Evolutionary conservation across 2,113 vertebrate species (phyloP).

Genomic region (Apodemus speciosus): DNA sequence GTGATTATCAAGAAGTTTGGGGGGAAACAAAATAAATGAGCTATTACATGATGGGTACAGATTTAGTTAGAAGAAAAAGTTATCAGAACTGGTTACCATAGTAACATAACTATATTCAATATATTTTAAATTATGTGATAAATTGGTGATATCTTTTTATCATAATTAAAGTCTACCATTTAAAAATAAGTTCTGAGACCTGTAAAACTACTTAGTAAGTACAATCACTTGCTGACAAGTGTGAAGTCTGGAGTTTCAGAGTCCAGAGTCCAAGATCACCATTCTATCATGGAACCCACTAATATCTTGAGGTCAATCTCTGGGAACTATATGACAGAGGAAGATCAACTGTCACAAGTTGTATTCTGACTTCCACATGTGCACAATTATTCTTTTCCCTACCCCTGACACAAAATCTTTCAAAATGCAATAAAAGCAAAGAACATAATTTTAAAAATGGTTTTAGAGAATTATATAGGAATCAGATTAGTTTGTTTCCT

Average conservation of each 20-base stretch:
- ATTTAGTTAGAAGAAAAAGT: slow-evolving; percentile 19
- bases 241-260: neutral
- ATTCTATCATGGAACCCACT: neutral
- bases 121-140: neutral
- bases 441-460: neutral
- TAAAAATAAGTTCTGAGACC: neutral
- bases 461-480: neutral
- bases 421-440: neutral
- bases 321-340: neutral
- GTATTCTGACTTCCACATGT: neutral
- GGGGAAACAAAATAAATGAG: neutral
- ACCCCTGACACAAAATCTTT: neutral
- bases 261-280: neutral
- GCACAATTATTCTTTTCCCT: neutral
- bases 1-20: neutral
- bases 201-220: neutral
- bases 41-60: neutral
- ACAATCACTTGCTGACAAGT: neutral
- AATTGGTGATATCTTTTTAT: neutral
- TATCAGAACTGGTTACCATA: neutral
- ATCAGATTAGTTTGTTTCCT: neutral
- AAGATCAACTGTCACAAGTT: neutral
- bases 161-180: neutral
- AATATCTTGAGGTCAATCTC: neutral
- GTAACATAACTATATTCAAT: slow-evolving; percentile 1